Evolutionary conservation across 1,140 invertebrate genomes (phyloP).

Genomic region (Oscheius sp.): DNA sequence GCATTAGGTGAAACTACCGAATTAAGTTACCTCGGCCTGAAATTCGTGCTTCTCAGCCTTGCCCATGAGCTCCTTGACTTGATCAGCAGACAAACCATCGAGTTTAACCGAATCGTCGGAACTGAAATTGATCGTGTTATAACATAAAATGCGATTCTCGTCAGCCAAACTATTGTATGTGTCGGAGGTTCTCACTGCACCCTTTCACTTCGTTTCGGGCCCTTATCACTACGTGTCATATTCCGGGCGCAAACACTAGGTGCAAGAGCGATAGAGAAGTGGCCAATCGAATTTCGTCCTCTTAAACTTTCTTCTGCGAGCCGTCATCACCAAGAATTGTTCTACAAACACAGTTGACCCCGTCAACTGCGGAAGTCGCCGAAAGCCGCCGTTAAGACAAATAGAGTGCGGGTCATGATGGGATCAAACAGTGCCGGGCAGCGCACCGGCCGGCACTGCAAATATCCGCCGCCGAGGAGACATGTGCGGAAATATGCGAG

Average conservation of each 20-base stretch:
- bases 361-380: not conserved
- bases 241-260: too few species aligned
- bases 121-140: conserved; percentile 63
- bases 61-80: conserved; percentile 84
- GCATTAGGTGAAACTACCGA: too few species aligned
- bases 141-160: not conserved
- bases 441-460: not conserved
- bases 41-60: conserved; percentile 89
- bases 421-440: not conserved
- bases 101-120: conserved; percentile 96
- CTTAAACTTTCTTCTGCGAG: not conserved
- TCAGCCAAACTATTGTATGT: not conserved
- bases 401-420: not conserved
- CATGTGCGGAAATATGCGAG: not conserved
- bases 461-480: too few species aligned
- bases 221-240: too few species aligned
- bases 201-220: not conserved
- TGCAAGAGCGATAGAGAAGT: too few species aligned
- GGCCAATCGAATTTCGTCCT: not conserved
- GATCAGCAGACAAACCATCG: conserved; percentile 88
- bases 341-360: not conserved
- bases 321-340: too few species aligned
- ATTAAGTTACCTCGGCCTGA: conserved; percentile 67
- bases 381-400: conserved; percentile 10
- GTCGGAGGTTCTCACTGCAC: not conserved